Evolutionary conservation across 2,113 vertebrate species (phyloP), one percentile per base, ranked within the genome.

Genomic region (Falcunculus frontatus): DNA sequence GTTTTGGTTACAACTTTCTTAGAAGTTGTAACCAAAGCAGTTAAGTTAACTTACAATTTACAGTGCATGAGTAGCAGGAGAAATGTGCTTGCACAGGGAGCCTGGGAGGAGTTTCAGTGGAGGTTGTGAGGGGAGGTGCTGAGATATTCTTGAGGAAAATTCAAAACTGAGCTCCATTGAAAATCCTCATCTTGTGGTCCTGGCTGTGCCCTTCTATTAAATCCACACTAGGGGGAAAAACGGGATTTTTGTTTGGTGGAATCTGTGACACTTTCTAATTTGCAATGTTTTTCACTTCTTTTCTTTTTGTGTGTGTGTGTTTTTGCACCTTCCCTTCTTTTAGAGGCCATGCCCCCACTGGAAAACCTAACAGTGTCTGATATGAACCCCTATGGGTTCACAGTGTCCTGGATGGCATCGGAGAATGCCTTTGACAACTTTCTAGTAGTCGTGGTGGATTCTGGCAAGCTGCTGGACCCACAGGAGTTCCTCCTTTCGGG

Each of bases 361-460:
- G 99, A 99, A 98, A 99, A 99, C 98, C 97, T 99, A 97, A 99
- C 98, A 93, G 97, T 99, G 98, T 98, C 98, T 97, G 98, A 99
- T 83, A 97, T 98, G 95, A 99, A 98, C 96, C 99, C 99, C 73
- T 99, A 98, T 26, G 98, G 98, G 97, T 98, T 98, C 97, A 98
- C 98, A 94, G 96, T 98, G 95, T 97, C 98, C 94, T 98, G 98
- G 98, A 98, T 92, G 98, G 98, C 98, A 98, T 98, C 92, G 91
- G 97, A 98, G 95, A 97, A 98, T 98, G 98, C 98, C 97, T 99
- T 99, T 98, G 99, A 98, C 93, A 98, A 97, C 97, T 99, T 99
- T 98, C 97, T 98, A 93, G 97, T 99, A 97, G 98, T 98, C 97
- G 98, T 99, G 98, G 99, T 99, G 94, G 99, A 99, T 97, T 99